A percentile compares a stretch with the other conserved stretches of the same genome.
phyloP scores from a whole-genome alignment of 1,140 invertebrate genomes.

The Cephus cinctus region DNA sequence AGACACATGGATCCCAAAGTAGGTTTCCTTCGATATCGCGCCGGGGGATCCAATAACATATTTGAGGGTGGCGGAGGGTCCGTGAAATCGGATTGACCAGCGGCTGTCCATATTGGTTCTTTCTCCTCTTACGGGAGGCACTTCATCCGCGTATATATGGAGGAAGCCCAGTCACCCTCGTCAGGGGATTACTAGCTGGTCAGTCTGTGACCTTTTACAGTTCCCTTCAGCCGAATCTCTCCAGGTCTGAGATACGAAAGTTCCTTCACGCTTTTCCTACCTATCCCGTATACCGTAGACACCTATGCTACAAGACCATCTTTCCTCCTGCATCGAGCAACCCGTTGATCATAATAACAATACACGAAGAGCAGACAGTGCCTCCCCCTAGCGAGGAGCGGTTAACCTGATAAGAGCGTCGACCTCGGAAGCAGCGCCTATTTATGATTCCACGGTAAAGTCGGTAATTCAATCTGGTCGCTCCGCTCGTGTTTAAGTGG shows the following conservation, averaged over 20 bases:
- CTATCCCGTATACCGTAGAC: conserved; percentile 6
- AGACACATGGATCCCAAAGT: not conserved
- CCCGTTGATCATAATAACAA: not conserved
- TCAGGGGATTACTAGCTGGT: conserved; percentile 9
- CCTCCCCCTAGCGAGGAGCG: conserved; percentile 5
- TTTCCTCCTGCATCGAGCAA: too few species aligned
- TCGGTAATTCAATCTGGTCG: conserved; percentile 4
- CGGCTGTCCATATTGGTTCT: conserved; percentile 45
- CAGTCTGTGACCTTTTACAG: conserved; percentile 6
- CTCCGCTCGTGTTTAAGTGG: too few species aligned
- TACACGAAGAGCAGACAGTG: not conserved
- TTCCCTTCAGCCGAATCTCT: conserved; percentile 6
- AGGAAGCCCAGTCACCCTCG: too few species aligned
- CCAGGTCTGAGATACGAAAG: conserved; percentile 4
- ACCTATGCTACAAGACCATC: too few species aligned
- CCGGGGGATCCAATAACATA: conserved; percentile 49
- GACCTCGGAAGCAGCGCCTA: conserved; percentile 21
- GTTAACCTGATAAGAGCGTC: too few species aligned
- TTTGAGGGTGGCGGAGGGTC: conserved; percentile 45
- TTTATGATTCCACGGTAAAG: not conserved
- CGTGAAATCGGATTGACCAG: conserved; percentile 53
- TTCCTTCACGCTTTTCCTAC: not conserved
- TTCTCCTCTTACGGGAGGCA: not conserved
- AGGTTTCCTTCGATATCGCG: conserved; percentile 31
- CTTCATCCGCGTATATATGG: too few species aligned